These are phyloP conservation scores for Ophioninae sp. DNA, from an alignment of 2,888 invertebrate genomes.

Conservation along the genomic window DNA sequence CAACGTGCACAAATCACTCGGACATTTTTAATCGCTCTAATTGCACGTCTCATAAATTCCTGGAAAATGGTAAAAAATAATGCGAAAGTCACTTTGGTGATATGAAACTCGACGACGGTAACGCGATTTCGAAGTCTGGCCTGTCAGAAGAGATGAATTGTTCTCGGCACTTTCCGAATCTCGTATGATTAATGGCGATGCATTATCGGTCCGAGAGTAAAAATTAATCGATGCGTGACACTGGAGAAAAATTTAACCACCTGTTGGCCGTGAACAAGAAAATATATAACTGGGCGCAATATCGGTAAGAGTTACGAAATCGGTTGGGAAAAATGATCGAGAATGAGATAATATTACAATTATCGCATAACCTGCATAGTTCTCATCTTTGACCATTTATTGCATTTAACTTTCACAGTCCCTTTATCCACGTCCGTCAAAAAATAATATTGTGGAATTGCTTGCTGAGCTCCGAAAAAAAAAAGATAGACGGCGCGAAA, in stretches of 20 bases:
- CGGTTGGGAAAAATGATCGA: neutral
- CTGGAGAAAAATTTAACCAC: conserved; percentile 11
- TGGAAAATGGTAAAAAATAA: neutral
- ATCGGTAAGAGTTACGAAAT: neutral
- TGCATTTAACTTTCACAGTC: conserved; percentile 32
- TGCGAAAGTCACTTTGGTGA: conserved; percentile 6
- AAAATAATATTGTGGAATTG: conserved; percentile 34
- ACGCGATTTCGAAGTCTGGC: conserved; percentile 22
- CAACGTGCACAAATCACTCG: neutral
- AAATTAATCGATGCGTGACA: conserved; percentile 32
- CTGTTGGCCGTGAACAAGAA: conserved; percentile 10
- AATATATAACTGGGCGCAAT: neutral
- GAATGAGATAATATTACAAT: neutral
- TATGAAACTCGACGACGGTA: conserved; percentile 18
- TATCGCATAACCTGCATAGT: conserved; percentile 21
- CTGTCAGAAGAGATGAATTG: neutral
- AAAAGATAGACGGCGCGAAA: neutral
- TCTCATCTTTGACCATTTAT: neutral
- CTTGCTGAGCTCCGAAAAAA: conserved; percentile 6
- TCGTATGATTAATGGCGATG: conserved; percentile 25
- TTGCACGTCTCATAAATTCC: neutral
- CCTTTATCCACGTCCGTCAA: conserved; percentile 41
- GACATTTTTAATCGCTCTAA: neutral
- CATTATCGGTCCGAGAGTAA: conserved; percentile 27
- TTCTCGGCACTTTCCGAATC: conserved; percentile 8